These are phyloP conservation scores for Tragopan temminckii DNA, from an alignment of 2,797 vertebrate genomes.

Conservation along the genomic window DNA sequence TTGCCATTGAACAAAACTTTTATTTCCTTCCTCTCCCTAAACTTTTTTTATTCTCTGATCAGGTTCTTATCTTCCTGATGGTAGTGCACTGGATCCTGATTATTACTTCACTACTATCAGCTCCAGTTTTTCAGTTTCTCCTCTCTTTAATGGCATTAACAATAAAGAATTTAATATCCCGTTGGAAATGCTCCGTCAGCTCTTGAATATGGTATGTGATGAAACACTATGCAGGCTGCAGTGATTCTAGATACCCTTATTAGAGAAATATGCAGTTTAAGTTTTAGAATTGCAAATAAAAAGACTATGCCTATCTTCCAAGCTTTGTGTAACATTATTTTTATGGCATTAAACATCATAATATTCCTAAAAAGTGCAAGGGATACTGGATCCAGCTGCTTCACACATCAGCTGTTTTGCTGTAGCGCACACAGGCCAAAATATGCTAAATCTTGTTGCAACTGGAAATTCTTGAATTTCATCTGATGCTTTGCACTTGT, in stretches of 20 bases:
- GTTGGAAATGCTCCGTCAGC: constrained; percentile 89
- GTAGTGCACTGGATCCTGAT: constrained; percentile 91
- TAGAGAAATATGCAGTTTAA: not conserved
- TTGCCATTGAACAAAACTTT: not conserved
- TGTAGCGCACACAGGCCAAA: not conserved
- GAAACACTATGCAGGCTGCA: not conserved
- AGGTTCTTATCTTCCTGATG: constrained; percentile 93
- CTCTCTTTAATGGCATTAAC: constrained; percentile 92
- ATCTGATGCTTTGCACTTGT: not conserved
- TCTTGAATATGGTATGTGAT: constrained; percentile 90
- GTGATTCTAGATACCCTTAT: not conserved
- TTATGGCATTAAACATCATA: not conserved
- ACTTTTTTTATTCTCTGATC: not conserved
- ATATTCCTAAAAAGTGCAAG: not conserved
- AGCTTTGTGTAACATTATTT: not conserved
- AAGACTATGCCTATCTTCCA: not conserved
- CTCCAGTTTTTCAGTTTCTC: constrained; percentile 97
- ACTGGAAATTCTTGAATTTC: not conserved
- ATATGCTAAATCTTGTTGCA: not conserved
- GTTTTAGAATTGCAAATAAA: not conserved
- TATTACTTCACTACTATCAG: constrained; percentile 97
- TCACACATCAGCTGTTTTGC: not conserved
- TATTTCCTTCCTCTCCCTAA: not conserved
- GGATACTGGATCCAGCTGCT: not conserved
- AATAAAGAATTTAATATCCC: constrained; percentile 91